These are phyloP conservation scores for Sesamia inferens DNA, from an alignment of 2,888 invertebrate genomes.

Conservation along the genomic window DNA sequence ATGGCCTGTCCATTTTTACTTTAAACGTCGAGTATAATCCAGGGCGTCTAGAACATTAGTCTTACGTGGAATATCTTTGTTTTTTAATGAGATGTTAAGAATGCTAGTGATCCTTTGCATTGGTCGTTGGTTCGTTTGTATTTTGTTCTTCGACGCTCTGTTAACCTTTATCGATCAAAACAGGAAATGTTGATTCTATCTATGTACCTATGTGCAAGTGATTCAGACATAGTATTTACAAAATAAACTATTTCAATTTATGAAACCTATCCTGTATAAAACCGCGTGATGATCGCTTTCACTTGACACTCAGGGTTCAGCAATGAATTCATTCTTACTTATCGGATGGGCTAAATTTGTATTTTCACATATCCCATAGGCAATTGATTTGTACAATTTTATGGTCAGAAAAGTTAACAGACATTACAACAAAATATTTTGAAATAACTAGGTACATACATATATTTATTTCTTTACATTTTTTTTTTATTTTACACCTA, in stretches of 20 bases:
- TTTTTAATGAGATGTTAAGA: too few relatives aligned
- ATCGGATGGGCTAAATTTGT: neutral
- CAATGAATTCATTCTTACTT: neutral
- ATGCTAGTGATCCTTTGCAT: too few relatives aligned
- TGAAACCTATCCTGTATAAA: neutral
- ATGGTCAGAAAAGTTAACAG: neutral
- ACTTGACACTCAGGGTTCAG: neutral
- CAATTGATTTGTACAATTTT: neutral
- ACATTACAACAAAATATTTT: constrained; percentile 7
- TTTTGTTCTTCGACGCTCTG: too few relatives aligned
- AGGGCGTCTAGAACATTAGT: too few relatives aligned
- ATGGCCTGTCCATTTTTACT: too few relatives aligned
- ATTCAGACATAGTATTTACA: neutral
- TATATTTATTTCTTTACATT: constrained; percentile 26
- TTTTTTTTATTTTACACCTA: constrained; percentile 24
- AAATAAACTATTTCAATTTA: neutral
- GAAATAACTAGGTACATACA: neutral
- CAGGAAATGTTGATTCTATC: neutral
- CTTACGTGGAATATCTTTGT: too few relatives aligned
- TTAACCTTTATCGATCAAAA: neutral
- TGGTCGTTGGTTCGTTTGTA: too few relatives aligned
- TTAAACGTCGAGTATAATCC: too few relatives aligned
- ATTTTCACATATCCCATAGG: neutral
- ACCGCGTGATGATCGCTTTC: neutral
- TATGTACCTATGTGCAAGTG: neutral